Conservation (phyloP, 2,797 vertebrate species). For the Paramormyrops hopkinsi region DNA sequence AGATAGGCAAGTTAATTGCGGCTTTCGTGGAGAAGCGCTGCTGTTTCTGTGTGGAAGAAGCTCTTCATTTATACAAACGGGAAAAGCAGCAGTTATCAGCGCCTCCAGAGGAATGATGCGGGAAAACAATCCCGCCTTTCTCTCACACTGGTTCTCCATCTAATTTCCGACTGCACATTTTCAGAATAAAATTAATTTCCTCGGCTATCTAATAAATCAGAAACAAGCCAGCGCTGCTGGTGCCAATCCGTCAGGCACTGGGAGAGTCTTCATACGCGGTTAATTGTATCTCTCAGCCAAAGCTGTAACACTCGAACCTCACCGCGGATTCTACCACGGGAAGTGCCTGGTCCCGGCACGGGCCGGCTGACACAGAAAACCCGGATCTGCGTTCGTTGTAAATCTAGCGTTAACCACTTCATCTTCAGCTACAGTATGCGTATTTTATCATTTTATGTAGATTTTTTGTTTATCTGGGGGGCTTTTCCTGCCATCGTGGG, state of each 20-base stretch:
- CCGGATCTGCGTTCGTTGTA: not conserved
- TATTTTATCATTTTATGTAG: not conserved
- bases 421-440: not conserved
- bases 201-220: conserved; percentile 68
- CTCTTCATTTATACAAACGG: conserved; percentile 69
- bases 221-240: conserved; percentile 66
- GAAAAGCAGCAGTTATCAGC: conserved; percentile 66
- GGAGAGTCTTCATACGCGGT: conserved; percentile 49
- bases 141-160: conserved; percentile 67
- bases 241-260: conserved; percentile 58
- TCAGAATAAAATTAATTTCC: conserved; percentile 71
- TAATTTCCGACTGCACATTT: conserved; percentile 69
- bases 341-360: not conserved
- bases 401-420: not conserved
- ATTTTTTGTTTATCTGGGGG: not conserved
- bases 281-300: conserved; percentile 42
- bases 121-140: conserved; percentile 61
- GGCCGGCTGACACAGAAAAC: not conserved
- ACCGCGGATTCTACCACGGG: conserved; percentile 34
- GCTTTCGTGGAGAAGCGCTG: conserved; percentile 41
- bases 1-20: conserved; percentile 66
- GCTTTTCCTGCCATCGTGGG: not conserved
- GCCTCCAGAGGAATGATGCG: conserved; percentile 52
- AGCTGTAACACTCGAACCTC: conserved; percentile 39
- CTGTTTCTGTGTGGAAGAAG: conserved; percentile 51